Evolutionary conservation across 2,113 vertebrate species (phyloP), one percentile per base, ranked within the genome.

Genomic region (Chionis minor): DNA sequence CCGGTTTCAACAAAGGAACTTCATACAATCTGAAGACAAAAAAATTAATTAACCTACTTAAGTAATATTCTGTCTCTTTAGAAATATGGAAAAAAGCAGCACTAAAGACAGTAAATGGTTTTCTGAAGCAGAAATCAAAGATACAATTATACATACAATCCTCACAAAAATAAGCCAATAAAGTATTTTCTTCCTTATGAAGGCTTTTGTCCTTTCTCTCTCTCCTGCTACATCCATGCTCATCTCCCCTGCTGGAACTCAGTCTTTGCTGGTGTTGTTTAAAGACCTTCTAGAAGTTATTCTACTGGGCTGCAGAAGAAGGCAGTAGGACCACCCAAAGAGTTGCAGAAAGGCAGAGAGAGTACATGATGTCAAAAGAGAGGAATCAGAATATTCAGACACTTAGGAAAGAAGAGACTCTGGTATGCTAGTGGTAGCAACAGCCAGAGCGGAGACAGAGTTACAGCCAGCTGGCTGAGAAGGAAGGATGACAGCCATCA

Each of bases 381-480:
- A 79, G 51, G 70, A 69, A 59, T 38, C 55, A 33, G 35, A 74
- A 81, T 55, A 88, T 56, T 58, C 27, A 54, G 55, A 56, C 9
- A 15, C 59, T 3, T 84, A 69, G 80, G 85, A 90, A 58, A 73
- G 42, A 26, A 61, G 42, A 73, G 45, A 52, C 54, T 32, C 67
- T 16, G 62, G 3, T 35, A 6, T 27, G 71, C 75, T 74, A 9
- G 19, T 21, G 80, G 61, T 45, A 81, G 58, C 86, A 77, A 55
- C 8, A 84, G 93, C 65, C 90, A 88, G 90, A 51, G 42, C n/a
- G 47, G 67, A 90, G 86, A 23, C 52, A 40, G 89, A 44, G 77
- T 5, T 47, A 44, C 42, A 73, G 96, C 92, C 96, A 97, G 96
- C 96, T 97, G 96, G 95, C 96, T 83, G 90, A 33, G 72, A 30